These are phyloP conservation scores for Belgica antarctica DNA, from an alignment of 2,888 invertebrate genomes.

Conservation along the genomic window DNA sequence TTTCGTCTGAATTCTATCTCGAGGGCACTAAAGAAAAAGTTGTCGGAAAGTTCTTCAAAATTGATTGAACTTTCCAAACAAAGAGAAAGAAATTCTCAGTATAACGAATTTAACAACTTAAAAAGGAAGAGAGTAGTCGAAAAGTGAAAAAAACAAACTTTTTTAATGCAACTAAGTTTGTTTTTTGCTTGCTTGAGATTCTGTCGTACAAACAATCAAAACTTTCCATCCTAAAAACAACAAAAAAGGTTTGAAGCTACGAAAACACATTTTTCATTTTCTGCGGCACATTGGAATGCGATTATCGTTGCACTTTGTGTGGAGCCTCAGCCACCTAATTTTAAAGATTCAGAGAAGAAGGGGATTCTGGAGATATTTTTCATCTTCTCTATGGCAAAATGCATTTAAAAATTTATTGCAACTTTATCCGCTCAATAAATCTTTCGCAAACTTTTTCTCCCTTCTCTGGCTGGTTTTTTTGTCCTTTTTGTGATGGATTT, in stretches of 20 bases:
- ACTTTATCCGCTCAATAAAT: slow-evolving; percentile 15
- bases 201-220: neutral
- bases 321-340: too few relatives aligned
- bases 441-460: neutral
- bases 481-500: neutral
- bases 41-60: slow-evolving; percentile 16
- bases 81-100: slow-evolving; percentile 16
- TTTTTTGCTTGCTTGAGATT: too few relatives aligned
- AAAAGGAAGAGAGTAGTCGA: slow-evolving; percentile 11
- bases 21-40: neutral
- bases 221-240: neutral
- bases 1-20: slow-evolving; percentile 4
- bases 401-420: slow-evolving; percentile 21
- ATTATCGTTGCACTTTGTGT: slow-evolving; percentile 20
- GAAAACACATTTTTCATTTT: slow-evolving; percentile 29
- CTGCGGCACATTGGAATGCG: slow-evolving; percentile 26
- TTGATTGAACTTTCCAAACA: slow-evolving; percentile 31
- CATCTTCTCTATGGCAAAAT: slow-evolving; percentile 7
- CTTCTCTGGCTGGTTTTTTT: too few relatives aligned
- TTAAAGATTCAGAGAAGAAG: too few relatives aligned
- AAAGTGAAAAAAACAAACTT: slow-evolving; percentile 36
- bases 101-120: slow-evolving; percentile 25
- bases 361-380: too few relatives aligned
- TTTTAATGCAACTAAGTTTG: slow-evolving; percentile 8
- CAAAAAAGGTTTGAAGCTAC: slow-evolving; percentile 1